phyloP scores from a whole-genome alignment of 2,113 vertebrate species.

The Phyllostomus discolor region DNA sequence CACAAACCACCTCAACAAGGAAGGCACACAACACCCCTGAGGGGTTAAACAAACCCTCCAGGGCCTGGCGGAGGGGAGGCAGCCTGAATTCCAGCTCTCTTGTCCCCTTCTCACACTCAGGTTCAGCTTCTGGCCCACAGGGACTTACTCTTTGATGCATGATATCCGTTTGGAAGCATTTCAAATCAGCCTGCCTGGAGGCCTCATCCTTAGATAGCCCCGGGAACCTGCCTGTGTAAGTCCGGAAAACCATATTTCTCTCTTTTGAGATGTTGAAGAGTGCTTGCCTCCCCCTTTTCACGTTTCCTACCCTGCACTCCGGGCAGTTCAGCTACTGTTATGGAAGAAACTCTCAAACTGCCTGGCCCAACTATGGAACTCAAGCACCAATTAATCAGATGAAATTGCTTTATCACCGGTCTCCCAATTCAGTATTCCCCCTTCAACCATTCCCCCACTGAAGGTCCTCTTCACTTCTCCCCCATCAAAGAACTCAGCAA shows the following conservation, averaged over 20 bases:
- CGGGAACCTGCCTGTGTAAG: constrained; percentile 45
- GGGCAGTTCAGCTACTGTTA: not conserved
- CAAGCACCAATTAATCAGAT: not conserved
- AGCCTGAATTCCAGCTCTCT: not conserved
- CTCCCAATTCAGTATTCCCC: not conserved
- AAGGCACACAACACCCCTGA: constrained; percentile 71
- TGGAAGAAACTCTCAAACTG: not conserved
- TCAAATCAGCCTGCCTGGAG: constrained; percentile 49
- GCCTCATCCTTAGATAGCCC: constrained; percentile 34
- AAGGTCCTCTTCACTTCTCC: not conserved
- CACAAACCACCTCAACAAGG: constrained; percentile 69
- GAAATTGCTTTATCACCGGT: no score
- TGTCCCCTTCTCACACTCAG: not conserved
- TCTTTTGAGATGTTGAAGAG: not conserved
- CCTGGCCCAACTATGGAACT: not conserved
- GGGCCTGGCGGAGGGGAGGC: not conserved
- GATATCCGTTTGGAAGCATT: constrained; percentile 57
- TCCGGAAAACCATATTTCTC: constrained; percentile 50
- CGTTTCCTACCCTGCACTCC: not conserved
- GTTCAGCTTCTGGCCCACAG: constrained; percentile 20
- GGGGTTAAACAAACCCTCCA: constrained; percentile 70
- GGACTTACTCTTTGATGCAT: constrained; percentile 31
- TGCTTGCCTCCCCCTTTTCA: not conserved
- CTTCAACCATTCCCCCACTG: not conserved
- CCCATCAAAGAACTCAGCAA: not conserved